Evolutionary conservation across 1,140 invertebrate genomes (phyloP).

Genomic region (Hyles euphorbiae): DNA sequence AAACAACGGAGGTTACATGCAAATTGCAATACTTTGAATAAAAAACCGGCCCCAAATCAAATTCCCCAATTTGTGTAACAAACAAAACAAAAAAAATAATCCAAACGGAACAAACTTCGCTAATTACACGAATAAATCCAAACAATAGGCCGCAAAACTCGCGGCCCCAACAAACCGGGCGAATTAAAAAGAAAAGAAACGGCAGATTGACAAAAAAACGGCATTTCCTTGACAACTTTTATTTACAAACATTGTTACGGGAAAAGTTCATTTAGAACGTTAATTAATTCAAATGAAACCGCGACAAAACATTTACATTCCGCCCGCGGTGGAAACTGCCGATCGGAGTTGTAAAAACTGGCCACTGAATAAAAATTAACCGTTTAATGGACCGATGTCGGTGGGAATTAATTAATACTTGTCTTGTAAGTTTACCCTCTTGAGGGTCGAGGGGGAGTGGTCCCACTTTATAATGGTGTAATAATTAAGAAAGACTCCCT

Average conservation of each 20-base stretch:
- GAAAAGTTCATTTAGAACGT: slow-evolving; percentile 62
- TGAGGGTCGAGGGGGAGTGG: slow-evolving; percentile 43
- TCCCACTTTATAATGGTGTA: slow-evolving; percentile 57
- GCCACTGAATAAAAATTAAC: slow-evolving; percentile 61
- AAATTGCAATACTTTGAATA: too few relatives aligned
- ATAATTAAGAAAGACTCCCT: slow-evolving; percentile 69
- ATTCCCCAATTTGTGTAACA: slow-evolving; percentile 50
- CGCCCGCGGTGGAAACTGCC: slow-evolving; percentile 40
- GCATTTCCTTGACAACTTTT: slow-evolving; percentile 71
- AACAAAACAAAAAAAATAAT: slow-evolving; percentile 56
- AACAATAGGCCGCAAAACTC: slow-evolving; percentile 52
- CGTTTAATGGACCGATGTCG: slow-evolving; percentile 60
- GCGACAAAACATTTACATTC: slow-evolving; percentile 67
- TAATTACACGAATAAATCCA: slow-evolving; percentile 71
- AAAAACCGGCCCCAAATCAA: slow-evolving; percentile 40
- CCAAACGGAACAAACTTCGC: slow-evolving; percentile 63
- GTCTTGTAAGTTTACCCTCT: slow-evolving; percentile 58
- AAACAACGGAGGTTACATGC: too few relatives aligned
- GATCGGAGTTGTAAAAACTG: slow-evolving; percentile 49
- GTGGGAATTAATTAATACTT: slow-evolving; percentile 69
- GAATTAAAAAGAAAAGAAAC: slow-evolving; percentile 64
- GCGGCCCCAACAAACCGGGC: slow-evolving; percentile 40
- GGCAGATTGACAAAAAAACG: slow-evolving; percentile 63
- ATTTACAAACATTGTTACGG: slow-evolving; percentile 71
- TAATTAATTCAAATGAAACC: slow-evolving; percentile 74